Conservation (phyloP, 1,140 invertebrate genomes). For the Dreissena polymorpha region DNA sequence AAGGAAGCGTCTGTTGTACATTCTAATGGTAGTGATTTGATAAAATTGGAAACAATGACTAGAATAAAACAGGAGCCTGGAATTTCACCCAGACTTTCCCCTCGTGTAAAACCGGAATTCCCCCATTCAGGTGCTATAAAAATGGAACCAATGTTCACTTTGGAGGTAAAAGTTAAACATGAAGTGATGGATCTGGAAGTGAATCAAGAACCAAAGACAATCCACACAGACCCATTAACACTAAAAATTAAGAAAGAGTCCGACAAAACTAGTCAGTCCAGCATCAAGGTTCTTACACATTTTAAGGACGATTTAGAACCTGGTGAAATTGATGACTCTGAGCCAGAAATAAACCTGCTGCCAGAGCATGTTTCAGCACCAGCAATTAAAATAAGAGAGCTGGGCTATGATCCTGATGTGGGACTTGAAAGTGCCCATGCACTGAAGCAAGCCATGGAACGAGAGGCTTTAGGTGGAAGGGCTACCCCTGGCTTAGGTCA, state of each 20-base stretch:
- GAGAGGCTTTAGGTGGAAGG: constrained; percentile 10
- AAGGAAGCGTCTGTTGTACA: not conserved
- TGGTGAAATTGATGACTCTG: constrained; percentile 27
- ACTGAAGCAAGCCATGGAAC: constrained; percentile 11
- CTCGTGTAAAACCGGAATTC: not conserved
- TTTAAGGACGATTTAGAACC: constrained; percentile 24
- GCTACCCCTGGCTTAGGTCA: not conserved
- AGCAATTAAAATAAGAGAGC: constrained; percentile 34
- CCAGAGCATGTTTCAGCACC: constrained; percentile 35
- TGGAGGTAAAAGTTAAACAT: not conserved
- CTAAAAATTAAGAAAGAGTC: too few species aligned
- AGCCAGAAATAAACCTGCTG: constrained; percentile 37
- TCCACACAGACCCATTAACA: too few species aligned
- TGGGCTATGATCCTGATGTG: constrained; percentile 29
- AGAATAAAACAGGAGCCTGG: constrained; percentile 29
- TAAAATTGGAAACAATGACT: not conserved
- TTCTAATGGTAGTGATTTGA: not conserved
- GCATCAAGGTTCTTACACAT: not conserved
- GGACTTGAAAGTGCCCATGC: constrained; percentile 29
- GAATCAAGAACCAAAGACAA: not conserved
- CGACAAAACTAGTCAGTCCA: not conserved
- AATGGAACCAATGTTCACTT: not conserved
- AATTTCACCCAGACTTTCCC: not conserved
- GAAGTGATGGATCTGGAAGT: not conserved
- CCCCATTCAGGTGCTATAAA: constrained; percentile 12